Conservation (phyloP, 2,113 vertebrate species). For the Lycaon pictus region DNA sequence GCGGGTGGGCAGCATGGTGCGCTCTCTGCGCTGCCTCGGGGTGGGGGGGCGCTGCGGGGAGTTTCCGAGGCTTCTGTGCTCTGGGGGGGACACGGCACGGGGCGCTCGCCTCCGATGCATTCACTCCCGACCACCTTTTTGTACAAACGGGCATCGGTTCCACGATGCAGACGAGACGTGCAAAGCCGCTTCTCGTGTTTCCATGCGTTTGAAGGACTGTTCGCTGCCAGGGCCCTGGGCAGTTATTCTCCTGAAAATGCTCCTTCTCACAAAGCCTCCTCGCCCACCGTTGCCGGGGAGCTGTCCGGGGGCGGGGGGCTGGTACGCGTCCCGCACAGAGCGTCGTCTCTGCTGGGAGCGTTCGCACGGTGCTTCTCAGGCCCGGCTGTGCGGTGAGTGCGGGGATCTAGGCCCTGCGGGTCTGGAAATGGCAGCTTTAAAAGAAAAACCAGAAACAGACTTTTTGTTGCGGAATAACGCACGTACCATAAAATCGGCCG, state of each 20-base stretch:
- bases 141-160: too few species aligned
- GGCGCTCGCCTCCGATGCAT: neutral
- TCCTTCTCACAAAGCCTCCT: neutral
- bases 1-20: too few species aligned
- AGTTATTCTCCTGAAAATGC: neutral
- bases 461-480: neutral
- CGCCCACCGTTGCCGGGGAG: too few species aligned
- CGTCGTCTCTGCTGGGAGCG: rapidly evolving
- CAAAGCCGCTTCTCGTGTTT: neutral
- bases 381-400: rapidly evolving
- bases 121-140: neutral
- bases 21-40: rapidly evolving
- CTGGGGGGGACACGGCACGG: rapidly evolving
- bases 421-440: neutral
- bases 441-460: neutral
- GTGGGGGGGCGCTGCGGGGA: rapidly evolving
- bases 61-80: neutral
- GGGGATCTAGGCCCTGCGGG: rapidly evolving
- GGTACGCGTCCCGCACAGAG: rapidly evolving
- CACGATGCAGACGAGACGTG: rapidly evolving
- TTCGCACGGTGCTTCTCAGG: rapidly evolving
- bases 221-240: neutral
- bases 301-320: too few species aligned
- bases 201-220: too few species aligned
- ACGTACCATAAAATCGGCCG: neutral